Evolutionary conservation across 2,888 invertebrate species (phyloP).

Genomic region (Mylabris sibirica): DNA sequence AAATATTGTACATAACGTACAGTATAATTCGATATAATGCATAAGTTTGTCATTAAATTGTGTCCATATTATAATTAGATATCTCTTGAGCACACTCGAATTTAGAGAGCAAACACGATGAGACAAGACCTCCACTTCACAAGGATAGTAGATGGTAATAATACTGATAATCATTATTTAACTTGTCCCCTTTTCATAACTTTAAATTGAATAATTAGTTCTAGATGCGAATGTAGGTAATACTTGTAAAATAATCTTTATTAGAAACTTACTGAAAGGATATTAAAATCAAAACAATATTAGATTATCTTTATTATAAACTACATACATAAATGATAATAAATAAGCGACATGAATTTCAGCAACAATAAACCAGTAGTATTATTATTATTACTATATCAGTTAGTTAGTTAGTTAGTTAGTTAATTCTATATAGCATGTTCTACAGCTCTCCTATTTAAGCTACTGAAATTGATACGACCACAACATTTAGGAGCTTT

Average conservation of each 20-base stretch:
- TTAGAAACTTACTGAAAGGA: slow-evolving; percentile 27
- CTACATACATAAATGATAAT: slow-evolving; percentile 21
- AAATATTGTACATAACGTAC: background rate
- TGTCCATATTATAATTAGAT: slow-evolving; percentile 2
- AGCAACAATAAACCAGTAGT: background rate
- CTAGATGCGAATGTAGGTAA: slow-evolving; percentile 27
- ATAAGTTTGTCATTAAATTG: background rate
- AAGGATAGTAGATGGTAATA: background rate
- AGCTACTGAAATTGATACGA: slow-evolving; percentile 1
- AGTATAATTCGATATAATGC: slow-evolving; percentile 3
- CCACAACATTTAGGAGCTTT: background rate
- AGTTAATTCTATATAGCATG: background rate
- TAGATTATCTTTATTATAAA: slow-evolving; percentile 14
- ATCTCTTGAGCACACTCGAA: slow-evolving; percentile 1
- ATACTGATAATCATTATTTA: slow-evolving; percentile 23
- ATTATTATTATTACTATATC: background rate
- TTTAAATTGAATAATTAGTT: slow-evolving; percentile 33
- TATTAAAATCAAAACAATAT: slow-evolving; percentile 33
- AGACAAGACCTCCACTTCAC: background rate
- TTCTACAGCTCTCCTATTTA: background rate
- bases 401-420: background rate
- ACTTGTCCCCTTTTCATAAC: slow-evolving; percentile 24
- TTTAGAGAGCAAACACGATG: background rate
- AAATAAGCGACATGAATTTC: slow-evolving; percentile 24
- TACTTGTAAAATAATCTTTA: slow-evolving; percentile 22